Evolutionary conservation across 2,797 vertebrate genomes (phyloP).

Genomic region (Tiaroga cobitis): DNA sequence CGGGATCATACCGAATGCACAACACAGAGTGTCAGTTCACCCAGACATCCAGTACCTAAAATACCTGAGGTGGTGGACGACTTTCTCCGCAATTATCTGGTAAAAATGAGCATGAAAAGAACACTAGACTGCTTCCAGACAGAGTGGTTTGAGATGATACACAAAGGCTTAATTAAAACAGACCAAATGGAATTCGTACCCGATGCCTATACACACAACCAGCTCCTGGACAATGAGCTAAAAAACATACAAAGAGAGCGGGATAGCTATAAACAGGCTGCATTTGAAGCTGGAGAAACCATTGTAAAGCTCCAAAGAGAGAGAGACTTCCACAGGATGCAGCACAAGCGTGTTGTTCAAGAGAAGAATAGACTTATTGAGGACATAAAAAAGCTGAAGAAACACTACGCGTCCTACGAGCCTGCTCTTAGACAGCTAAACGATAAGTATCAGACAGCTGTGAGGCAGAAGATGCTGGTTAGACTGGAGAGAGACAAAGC

Average conservation of each 20-base stretch:
- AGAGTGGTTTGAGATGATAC: slow-evolving; percentile 87
- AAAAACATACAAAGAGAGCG: slow-evolving; percentile 76
- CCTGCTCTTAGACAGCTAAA: slow-evolving; percentile 78
- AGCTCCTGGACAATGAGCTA: slow-evolving; percentile 80
- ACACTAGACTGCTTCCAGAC: slow-evolving; percentile 90
- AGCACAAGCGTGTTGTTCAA: slow-evolving; percentile 82
- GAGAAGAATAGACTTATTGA: slow-evolving; percentile 84
- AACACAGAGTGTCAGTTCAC: neutral
- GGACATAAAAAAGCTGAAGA: slow-evolving; percentile 85
- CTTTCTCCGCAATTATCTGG: slow-evolving; percentile 88
- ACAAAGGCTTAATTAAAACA: slow-evolving; percentile 75
- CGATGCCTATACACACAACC: slow-evolving; percentile 77
- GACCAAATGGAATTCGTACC: slow-evolving; percentile 72
- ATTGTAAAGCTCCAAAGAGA: slow-evolving; percentile 80
- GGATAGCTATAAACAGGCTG: slow-evolving; percentile 75
- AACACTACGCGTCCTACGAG: slow-evolving; percentile 82
- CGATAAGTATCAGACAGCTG: slow-evolving; percentile 81
- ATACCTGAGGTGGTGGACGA: slow-evolving; percentile 80
- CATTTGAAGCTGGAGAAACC: slow-evolving; percentile 76
- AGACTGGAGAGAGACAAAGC: slow-evolving; percentile 82
- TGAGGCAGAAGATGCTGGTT: slow-evolving; percentile 83
- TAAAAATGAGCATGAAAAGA: slow-evolving; percentile 84
- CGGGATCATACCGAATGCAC: slow-evolving; percentile 1
- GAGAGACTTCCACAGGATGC: slow-evolving; percentile 85
- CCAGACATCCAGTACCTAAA: slow-evolving; percentile 54